Percentiles rank a stretch among this genome's conserved stretches.
These are phyloP conservation scores for Henricia sp. DNA, from an alignment of 53 echinoderm and acorn worm species.

Conservation along the genomic window DNA sequence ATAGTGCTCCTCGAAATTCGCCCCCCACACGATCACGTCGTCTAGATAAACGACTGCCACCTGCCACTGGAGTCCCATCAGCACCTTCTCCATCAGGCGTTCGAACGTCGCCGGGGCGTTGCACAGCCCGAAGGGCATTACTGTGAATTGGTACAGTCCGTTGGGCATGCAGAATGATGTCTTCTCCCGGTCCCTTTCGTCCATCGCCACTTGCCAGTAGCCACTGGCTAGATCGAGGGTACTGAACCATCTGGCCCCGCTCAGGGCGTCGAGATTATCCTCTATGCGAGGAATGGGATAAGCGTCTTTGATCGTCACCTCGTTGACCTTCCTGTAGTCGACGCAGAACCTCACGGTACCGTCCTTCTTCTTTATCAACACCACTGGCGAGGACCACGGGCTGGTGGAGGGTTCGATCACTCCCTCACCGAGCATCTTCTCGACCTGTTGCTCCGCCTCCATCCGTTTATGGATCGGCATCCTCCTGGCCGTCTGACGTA, in stretches of 20 bases:
- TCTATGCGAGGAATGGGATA: slow-evolving; percentile 1
- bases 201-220: slow-evolving; percentile 11
- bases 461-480: too few species aligned
- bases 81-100: slow-evolving; percentile 21
- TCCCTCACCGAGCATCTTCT: too few species aligned
- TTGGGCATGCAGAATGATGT: slow-evolving; percentile 10
- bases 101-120: slow-evolving; percentile 2
- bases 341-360: too few species aligned
- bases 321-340: too few species aligned
- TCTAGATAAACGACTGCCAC: slow-evolving; percentile 24
- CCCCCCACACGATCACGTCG: background rate
- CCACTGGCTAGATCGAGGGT: slow-evolving; percentile 2
- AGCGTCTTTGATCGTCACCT: slow-evolving; percentile 1
- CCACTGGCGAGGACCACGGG: too few species aligned
- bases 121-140: slow-evolving; percentile 35
- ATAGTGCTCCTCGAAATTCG: background rate
- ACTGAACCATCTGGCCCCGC: background rate
- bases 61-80: slow-evolving; percentile 49
- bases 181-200: background rate
- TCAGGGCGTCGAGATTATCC: slow-evolving; percentile 3
- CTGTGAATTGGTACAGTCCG: slow-evolving; percentile 11
- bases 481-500: too few species aligned
- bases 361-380: too few species aligned
- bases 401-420: too few species aligned
- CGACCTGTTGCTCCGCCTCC: too few species aligned